Conservation (phyloP, 2,888 invertebrate species). For the Polia nebulosa region DNA sequence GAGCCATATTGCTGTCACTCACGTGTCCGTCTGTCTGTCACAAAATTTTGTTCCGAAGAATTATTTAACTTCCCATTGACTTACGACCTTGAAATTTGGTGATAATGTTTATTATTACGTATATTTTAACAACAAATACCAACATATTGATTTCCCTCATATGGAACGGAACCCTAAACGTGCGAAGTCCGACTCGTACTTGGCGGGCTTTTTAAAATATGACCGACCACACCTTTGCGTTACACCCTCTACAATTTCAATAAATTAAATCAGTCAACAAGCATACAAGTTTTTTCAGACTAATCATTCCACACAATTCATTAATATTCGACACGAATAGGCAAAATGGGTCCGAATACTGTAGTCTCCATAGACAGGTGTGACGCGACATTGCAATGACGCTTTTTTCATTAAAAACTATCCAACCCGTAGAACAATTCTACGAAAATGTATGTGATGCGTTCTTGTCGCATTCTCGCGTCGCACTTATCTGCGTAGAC, state of each 20-base stretch:
- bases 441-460: not conserved
- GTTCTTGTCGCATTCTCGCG: not conserved
- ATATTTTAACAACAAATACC: no score
- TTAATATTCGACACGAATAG: constrained; percentile 1
- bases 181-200: no score
- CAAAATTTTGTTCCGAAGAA: no score
- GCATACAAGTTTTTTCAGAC: constrained; percentile 3
- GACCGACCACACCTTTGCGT: no score
- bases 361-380: not conserved
- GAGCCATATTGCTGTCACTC: no score
- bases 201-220: constrained; percentile 31
- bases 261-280: constrained; percentile 64
- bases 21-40: no score
- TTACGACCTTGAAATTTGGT: no score
- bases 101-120: no score
- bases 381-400: not conserved
- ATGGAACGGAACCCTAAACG: no score
- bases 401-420: not conserved
- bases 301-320: constrained; percentile 3
- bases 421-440: not conserved
- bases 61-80: no score
- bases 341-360: not conserved
- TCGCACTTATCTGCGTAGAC: not conserved
- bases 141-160: no score
- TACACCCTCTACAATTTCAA: constrained; percentile 29